A percentile compares a stretch with the other conserved stretches of the same genome.
These are phyloP conservation scores for Cerastoderma edule DNA, from an alignment of 2,888 invertebrate species.

Conservation along the genomic window DNA sequence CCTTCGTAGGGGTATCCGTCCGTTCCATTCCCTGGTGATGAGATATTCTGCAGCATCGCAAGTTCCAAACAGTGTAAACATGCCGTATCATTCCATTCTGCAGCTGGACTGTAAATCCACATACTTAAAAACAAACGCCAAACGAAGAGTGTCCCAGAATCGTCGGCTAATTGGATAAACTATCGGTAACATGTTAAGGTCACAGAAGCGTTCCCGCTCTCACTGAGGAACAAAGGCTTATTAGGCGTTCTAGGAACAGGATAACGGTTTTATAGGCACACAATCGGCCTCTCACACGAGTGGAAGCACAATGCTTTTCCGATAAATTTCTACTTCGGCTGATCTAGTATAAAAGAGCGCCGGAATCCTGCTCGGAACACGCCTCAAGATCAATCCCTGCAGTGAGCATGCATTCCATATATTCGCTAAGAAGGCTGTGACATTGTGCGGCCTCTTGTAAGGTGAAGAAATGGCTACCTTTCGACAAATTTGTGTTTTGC, in stretches of 20 bases:
- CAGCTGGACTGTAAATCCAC: constrained; percentile 8
- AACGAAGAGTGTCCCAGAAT: not conserved
- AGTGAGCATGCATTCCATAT: too few relatives aligned
- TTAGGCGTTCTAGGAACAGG: constrained; percentile 7
- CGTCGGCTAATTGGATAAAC: constrained; percentile 6
- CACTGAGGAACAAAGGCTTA: constrained; percentile 19
- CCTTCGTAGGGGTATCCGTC: not conserved
- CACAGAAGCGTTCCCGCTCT: constrained; percentile 4
- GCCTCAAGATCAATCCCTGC: too few relatives aligned
- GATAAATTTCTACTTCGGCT: constrained; percentile 17
- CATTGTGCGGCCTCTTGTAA: too few relatives aligned
- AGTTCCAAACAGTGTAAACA: constrained; percentile 17
- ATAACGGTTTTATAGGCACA: constrained; percentile 20
- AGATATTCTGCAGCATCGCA: constrained; percentile 1
- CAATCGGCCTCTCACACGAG: not conserved
- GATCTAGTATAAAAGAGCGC: too few relatives aligned
- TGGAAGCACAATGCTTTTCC: constrained; percentile 12
- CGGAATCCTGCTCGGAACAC: too few relatives aligned
- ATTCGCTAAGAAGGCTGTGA: too few relatives aligned
- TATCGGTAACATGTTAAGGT: constrained; percentile 1
- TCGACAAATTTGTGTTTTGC: too few relatives aligned
- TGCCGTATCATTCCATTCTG: constrained; percentile 7
- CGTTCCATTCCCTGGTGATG: not conserved
- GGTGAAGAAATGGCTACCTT: too few relatives aligned
- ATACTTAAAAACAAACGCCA: constrained; percentile 12